Evolutionary conservation across 2,113 vertebrate species (phyloP).

Genomic region (Amazona guildingii): DNA sequence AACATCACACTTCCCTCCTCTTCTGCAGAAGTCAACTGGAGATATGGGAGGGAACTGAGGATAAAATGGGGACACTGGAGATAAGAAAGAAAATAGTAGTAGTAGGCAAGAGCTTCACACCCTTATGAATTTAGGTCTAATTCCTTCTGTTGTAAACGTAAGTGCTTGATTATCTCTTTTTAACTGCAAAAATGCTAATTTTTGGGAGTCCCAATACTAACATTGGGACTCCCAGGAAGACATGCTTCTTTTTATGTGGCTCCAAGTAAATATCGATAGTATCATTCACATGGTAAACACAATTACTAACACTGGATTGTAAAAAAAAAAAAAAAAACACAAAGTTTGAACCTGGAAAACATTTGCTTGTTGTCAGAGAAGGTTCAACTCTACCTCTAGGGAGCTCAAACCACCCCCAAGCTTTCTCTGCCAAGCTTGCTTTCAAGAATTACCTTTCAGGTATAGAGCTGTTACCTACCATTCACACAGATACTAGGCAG

Average conservation of each 20-base stretch:
- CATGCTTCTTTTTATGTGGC: rapidly evolving
- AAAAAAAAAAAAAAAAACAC: background rate
- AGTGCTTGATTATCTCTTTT: background rate
- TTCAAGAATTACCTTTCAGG: background rate
- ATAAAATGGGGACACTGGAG: background rate
- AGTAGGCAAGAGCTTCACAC: background rate
- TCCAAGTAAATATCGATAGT: background rate
- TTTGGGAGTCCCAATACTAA: background rate
- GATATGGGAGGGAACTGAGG: background rate
- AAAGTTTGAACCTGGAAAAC: background rate
- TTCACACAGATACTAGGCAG: background rate
- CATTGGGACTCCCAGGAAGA: background rate
- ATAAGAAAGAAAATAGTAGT: background rate
- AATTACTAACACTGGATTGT: background rate
- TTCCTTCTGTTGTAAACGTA: background rate
- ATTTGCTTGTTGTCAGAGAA: background rate
- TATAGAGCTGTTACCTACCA: background rate
- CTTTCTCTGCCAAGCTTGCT: background rate
- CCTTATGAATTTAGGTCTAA: background rate
- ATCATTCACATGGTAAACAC: background rate
- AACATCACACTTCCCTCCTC: background rate
- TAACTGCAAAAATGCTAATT: background rate
- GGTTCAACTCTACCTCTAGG: background rate
- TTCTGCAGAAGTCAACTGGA: background rate
- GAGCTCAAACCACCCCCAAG: background rate